A percentile compares a stretch with the other conserved stretches of the same genome.
These are phyloP conservation scores for Grus americana DNA, from an alignment of 2,113 vertebrate species.

Conservation along the genomic window DNA sequence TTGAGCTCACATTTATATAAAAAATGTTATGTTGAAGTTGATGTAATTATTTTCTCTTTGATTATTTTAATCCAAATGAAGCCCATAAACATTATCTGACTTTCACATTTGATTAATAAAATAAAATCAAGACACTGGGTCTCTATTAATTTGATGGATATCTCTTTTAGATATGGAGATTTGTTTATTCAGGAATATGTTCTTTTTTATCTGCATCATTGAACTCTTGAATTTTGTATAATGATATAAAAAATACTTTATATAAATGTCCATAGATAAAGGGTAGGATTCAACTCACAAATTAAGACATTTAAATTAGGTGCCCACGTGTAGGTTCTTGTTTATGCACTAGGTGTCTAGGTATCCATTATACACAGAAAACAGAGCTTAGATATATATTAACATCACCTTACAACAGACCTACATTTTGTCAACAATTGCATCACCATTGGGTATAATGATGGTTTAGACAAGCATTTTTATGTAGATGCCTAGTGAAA, in stretches of 20 bases:
- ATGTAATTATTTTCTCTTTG: not conserved
- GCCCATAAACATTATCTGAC: not conserved
- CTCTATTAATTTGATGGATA: not conserved
- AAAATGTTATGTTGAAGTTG: not conserved
- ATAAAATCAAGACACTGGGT: not conserved
- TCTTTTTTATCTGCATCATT: not conserved
- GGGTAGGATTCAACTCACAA: not conserved
- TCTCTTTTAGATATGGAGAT: not conserved
- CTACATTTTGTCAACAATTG: not conserved
- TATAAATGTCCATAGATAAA: not conserved
- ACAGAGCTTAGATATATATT: not conserved
- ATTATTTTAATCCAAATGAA: not conserved
- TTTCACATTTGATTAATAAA: not conserved
- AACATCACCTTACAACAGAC: not conserved
- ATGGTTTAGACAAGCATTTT: not conserved
- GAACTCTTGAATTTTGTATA: not conserved
- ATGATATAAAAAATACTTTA: not conserved
- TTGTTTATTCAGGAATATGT: not conserved
- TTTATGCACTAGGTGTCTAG: not conserved
- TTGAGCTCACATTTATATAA: not conserved
- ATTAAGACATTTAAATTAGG: not conserved
- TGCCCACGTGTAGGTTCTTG: fast-evolving
- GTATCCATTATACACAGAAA: not conserved
- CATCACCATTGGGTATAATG: not conserved
- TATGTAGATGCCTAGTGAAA: not conserved